Conservation (phyloP, 2,797 vertebrate species). For the Gobio occitaniae region DNA sequence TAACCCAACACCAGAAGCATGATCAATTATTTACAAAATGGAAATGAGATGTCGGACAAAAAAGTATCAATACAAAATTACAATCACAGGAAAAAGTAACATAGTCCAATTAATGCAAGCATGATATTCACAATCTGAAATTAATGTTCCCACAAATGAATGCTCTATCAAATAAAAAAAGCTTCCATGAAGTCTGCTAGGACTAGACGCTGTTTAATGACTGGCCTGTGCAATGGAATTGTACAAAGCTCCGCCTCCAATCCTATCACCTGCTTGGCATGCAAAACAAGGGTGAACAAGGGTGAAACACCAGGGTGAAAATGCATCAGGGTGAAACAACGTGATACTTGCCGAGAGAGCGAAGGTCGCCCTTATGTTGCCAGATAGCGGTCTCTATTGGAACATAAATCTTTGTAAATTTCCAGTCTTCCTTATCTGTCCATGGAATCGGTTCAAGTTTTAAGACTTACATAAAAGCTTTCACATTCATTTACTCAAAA, state of each 20-base stretch:
- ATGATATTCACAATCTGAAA: not conserved
- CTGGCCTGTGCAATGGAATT: constrained; percentile 44
- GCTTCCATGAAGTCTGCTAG: constrained; percentile 23
- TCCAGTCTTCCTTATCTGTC: constrained; percentile 24
- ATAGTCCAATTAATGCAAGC: not conserved
- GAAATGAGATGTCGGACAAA: constrained; percentile 7
- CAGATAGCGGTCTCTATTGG: constrained; percentile 52
- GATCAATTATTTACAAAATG: constrained; percentile 7
- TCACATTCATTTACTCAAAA: not conserved
- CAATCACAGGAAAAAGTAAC: not conserved
- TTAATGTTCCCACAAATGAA: not conserved
- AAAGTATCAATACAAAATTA: not conserved
- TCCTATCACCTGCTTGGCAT: constrained; percentile 62
- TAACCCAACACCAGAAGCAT: constrained; percentile 19
- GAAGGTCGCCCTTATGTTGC: constrained; percentile 52
- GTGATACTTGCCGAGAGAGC: constrained; percentile 67
- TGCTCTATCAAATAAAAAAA: not conserved
- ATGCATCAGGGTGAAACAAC: constrained; percentile 67
- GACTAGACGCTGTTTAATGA: constrained; percentile 24
- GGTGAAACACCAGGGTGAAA: constrained; percentile 67
- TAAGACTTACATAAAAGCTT: not conserved
- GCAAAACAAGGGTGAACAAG: constrained; percentile 63
- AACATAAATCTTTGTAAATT: constrained; percentile 45
- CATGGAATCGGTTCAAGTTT: constrained; percentile 29
- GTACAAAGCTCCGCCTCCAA: constrained; percentile 62